Conservation (phyloP, 2,113 vertebrate genomes). For the Xerus inauris region DNA sequence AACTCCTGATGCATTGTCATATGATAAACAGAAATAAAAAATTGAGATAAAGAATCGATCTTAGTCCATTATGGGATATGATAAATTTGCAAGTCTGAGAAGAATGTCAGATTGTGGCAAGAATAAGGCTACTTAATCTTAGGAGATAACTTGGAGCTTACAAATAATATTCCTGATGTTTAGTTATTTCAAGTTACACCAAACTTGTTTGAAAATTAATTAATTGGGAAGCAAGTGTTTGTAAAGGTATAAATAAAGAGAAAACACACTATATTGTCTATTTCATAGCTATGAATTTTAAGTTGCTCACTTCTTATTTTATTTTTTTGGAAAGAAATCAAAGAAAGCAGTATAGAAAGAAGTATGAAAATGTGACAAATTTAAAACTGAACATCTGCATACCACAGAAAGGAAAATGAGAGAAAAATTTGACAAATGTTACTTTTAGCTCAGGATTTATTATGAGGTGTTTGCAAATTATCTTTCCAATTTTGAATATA, state of each 20-base stretch:
- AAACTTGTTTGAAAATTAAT: not conserved
- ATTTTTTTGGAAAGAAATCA: slow-evolving; percentile 26
- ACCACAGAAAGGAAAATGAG: slow-evolving; percentile 42
- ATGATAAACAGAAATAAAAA: not conserved
- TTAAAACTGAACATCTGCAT: slow-evolving; percentile 67
- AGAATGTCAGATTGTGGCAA: not conserved
- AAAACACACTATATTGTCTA: too few species aligned
- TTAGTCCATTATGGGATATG: not conserved
- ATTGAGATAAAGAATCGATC: not conserved
- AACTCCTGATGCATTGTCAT: not conserved
- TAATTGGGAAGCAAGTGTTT: not conserved
- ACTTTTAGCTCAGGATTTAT: slow-evolving; percentile 62
- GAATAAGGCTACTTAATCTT: not conserved
- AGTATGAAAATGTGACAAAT: slow-evolving; percentile 57
- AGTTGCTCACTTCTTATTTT: slow-evolving; percentile 52
- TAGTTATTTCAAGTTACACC: slow-evolving; percentile 12
- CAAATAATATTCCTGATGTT: not conserved
- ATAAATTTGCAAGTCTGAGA: not conserved
- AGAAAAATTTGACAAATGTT: slow-evolving; percentile 57
- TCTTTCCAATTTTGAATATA: slow-evolving; percentile 61
- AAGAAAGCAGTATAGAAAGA: not conserved
- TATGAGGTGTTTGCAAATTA: slow-evolving; percentile 71
- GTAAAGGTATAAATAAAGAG: not conserved
- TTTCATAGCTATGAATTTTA: slow-evolving; percentile 41
- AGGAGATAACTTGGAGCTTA: not conserved